phyloP scores from a whole-genome alignment of 2,113 vertebrate species.

The Arothron firmamentum region DNA sequence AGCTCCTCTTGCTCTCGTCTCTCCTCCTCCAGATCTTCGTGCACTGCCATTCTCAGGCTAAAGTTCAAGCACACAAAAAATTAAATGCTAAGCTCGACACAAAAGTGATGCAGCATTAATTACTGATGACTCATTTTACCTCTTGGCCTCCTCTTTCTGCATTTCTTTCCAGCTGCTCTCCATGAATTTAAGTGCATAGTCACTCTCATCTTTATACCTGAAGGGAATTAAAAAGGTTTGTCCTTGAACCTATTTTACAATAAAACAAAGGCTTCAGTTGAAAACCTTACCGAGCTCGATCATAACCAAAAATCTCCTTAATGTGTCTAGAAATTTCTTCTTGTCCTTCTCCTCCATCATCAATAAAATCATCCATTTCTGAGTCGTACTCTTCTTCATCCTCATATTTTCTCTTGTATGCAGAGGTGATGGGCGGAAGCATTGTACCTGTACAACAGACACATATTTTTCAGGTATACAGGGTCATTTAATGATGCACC shows the following conservation, averaged over 20 bases:
- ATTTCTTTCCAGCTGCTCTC: constrained; percentile 96
- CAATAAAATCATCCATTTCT: constrained; percentile 99
- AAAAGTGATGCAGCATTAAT: background rate
- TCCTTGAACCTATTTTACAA: no score
- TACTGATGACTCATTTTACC: constrained; percentile 67
- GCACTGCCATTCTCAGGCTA: constrained; percentile 85
- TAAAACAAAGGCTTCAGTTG: background rate
- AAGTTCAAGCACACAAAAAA: constrained; percentile 25
- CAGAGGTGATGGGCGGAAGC: constrained; percentile 78
- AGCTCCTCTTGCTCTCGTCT: constrained; percentile 82
- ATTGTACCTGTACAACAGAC: constrained; percentile 56
- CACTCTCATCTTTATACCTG: constrained; percentile 97
- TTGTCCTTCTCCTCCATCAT: constrained; percentile 87
- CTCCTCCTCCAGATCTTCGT: constrained; percentile 88
- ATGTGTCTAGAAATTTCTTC: constrained; percentile 95
- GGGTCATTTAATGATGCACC: background rate
- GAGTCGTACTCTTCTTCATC: constrained; percentile 90
- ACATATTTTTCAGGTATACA: background rate
- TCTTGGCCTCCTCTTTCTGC: constrained; percentile 95
- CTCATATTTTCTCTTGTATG: constrained; percentile 79
- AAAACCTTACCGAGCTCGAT: constrained; percentile 78
- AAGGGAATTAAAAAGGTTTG: background rate
- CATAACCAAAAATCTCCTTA: constrained; percentile 96
- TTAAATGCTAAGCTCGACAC: background rate
- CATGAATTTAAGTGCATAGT: constrained; percentile 97